Base-by-base conservation (phyloP, 2,888 invertebrate genomes). In the Protophormia terraenovae region DNA sequence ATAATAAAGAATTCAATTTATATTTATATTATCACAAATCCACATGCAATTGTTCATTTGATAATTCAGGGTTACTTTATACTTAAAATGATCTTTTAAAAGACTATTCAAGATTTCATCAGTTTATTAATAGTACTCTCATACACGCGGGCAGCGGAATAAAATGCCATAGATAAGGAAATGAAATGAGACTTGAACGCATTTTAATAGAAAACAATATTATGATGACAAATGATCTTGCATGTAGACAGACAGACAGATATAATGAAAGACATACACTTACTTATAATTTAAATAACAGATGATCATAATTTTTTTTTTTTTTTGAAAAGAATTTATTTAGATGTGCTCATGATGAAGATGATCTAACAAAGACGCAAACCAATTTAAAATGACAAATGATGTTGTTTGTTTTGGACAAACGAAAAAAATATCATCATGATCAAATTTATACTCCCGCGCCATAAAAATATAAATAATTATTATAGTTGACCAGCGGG, bases 361-460 rank as follows among this genome's bases (percentile, higher is more conserved):
- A 50, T 64, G 50, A 64, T 71, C 80, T 35, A 69, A 78, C 69
- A 78, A 69, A 78, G 64, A 78, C 24, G 81, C 85, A 82, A 78
- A 85, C 35, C 81, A 85, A 85, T 85, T 82, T 62, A 82, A 81
- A 78, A 78, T 78, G 81, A 85, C 85, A 85, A 82, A 82, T 85
- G 78, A 71, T 84, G 29, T 66, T 72, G 55, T 60, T 75, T 69
- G n/a, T 64, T 77, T 67, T 62, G 58, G 29, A 14, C 38, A 53
- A 50, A 29, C 41, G 16, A 58, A 32, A 47, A 32, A 38, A 2
- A 41, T 12, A n/a, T n/a, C n/a, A n/a, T 45, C 41, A 38, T 41
- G 41, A 22, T 75, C 29, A 32, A 22, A 14, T 29, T 72, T 29
- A 58, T 4, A 6, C 12, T 12, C 8, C 3, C 38, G 2, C 38